A percentile compares a stretch with the other conserved stretches of the same genome.
Conservation (phyloP, 2,797 vertebrate species). For the Oreochromis mossambicus region DNA sequence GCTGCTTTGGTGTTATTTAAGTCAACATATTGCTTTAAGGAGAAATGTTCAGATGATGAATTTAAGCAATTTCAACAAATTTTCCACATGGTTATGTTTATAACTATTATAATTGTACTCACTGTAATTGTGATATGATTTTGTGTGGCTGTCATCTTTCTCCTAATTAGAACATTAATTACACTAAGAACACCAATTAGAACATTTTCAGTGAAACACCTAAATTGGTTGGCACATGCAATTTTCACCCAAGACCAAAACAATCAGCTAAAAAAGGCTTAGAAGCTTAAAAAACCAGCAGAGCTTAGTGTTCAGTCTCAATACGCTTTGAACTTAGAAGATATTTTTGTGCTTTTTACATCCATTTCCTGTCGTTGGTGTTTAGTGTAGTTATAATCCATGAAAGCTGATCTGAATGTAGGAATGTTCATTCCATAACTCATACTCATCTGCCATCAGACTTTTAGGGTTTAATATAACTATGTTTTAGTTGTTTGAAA, state of each 20-base stretch:
- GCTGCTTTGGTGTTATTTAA: background rate
- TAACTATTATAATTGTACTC: background rate
- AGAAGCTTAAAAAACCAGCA: too few species aligned
- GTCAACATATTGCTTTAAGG: background rate
- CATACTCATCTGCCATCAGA: fast-evolving
- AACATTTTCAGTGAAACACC: too few species aligned
- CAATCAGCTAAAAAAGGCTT: background rate
- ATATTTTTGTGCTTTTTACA: background rate
- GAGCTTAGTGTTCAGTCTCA: background rate
- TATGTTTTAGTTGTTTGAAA: background rate
- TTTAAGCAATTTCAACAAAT: background rate
- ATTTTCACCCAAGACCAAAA: background rate
- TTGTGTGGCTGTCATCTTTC: background rate
- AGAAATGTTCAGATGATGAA: background rate
- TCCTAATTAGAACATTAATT: background rate
- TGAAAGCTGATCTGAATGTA: background rate
- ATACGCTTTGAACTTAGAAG: background rate
- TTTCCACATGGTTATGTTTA: background rate
- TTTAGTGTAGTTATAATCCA: background rate
- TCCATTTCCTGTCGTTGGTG: background rate
- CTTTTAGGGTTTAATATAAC: background rate
- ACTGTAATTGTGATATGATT: background rate
- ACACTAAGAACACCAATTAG: background rate
- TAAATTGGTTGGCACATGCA: background rate
- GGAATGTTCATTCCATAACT: background rate